Base-by-base conservation (phyloP, 2,888 invertebrate genomes). In the Cephus spinipes region DNA sequence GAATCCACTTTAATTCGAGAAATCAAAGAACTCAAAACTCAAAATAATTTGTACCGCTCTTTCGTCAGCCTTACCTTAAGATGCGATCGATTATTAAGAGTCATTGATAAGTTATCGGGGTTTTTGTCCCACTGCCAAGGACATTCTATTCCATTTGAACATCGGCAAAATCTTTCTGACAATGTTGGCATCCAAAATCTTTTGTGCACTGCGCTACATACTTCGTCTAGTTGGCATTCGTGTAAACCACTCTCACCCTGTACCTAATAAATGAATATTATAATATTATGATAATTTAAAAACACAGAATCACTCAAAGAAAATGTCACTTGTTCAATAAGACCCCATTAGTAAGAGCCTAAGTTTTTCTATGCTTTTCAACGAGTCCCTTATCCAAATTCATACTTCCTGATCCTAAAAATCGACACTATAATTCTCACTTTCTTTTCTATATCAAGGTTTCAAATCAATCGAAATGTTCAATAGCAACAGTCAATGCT, bases 101-200 rank as follows among this genome's bases (percentile, higher is more conserved):
- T 90, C 73, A 94, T 85, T 15, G 92, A 92, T 4, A 87, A 85
- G 80, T 89, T 89, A 77, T 88, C 92, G 76, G 83, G 83, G 4
- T 88, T 78, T 83, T 92, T 91, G 86, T 87, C 85, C 91, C 91
- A 92, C 71, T 93, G 92, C 89, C 91, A 92, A 0, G 93, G 92
- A 81, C 93, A 93, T 79, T 92, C 92, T 31, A 85, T 91, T 11
- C 94, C 92, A 30, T 92, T 92, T 68, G 93, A 91, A 90, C 95
- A 95, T 76, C 94, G 93, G 82, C 95, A 95, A 76, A 95, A 91
- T 23, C 95, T 92, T 89, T 94, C 92, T 0, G 94, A 93, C 80
- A 94, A 93, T 35, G 92, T 90, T 73, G 93, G 92, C 76, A 93
- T 91, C 95, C 95, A 95, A 90, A 93, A 93, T 73, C 94, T 92